Conservation (phyloP, 2,797 vertebrate species). For the Amniataba percoides region DNA sequence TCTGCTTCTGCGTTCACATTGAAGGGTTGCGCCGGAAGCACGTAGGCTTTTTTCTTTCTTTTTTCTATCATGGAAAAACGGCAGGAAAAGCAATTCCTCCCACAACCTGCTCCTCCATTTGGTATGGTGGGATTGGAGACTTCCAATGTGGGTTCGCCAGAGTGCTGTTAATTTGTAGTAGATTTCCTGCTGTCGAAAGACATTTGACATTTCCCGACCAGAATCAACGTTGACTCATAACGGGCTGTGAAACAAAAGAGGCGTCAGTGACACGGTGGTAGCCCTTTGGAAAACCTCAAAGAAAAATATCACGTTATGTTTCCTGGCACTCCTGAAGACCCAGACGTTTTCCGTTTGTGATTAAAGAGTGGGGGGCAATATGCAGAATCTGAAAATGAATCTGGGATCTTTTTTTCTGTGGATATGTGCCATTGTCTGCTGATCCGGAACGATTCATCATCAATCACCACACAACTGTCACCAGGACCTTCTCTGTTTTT, state of each 20-base stretch:
- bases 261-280: neutral
- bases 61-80: neutral
- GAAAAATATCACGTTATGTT: neutral
- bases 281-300: neutral
- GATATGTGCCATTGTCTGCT: conserved; percentile 8
- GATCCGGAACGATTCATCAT: conserved; percentile 19
- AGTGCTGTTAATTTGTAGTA: neutral
- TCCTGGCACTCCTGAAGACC: neutral
- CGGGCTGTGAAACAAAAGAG: neutral
- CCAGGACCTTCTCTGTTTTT: conserved; percentile 21
- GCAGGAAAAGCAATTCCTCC: neutral
- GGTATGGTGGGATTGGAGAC: neutral
- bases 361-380: neutral
- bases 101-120: neutral
- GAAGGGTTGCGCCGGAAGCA: too few relatives aligned
- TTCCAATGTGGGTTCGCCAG: neutral
- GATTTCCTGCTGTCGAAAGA: neutral
- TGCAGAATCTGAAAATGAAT: conserved; percentile 19
- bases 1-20: too few relatives aligned
- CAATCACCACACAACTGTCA: conserved; percentile 8
- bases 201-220: neutral
- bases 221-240: neutral
- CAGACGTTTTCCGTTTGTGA: conserved; percentile 1
- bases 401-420: neutral
- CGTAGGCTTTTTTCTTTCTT: neutral